Conservation (phyloP, 2,797 vertebrate species). For the Gymnopithys bicolor region DNA sequence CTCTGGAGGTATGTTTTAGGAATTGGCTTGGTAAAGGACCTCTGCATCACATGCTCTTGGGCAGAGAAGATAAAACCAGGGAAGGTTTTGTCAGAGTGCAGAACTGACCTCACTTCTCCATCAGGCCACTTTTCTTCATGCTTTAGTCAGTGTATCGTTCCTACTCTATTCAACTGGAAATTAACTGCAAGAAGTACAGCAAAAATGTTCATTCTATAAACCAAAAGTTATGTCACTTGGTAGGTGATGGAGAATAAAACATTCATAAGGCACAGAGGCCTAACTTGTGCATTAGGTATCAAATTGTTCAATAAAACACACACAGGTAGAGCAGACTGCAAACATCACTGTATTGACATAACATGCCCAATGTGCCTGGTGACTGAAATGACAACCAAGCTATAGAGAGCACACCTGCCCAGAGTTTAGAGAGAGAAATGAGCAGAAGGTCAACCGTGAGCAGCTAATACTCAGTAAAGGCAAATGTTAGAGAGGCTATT, state of each 20-base stretch:
- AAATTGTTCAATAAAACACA: conserved; percentile 20
- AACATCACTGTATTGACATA: conserved; percentile 45
- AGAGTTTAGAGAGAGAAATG: background rate
- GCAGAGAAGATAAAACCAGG: background rate
- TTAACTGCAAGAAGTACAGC: background rate
- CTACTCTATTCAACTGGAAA: background rate
- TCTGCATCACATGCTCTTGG: background rate
- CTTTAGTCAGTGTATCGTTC: background rate
- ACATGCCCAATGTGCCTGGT: background rate
- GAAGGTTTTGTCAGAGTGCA: background rate
- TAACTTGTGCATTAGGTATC: conserved; percentile 6
- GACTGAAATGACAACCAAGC: conserved; percentile 24
- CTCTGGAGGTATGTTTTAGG: background rate
- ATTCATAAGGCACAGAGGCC: conserved; percentile 1
- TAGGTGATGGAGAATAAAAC: background rate
- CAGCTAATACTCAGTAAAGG: background rate
- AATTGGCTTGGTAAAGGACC: background rate
- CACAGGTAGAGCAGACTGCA: background rate
- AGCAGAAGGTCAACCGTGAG: background rate
- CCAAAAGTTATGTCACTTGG: background rate
- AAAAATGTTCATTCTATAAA: conserved; percentile 6
- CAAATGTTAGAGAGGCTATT: background rate
- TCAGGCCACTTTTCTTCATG: background rate
- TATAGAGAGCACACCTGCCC: background rate
- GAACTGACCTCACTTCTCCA: background rate